Conservation (phyloP, 2,797 vertebrate genomes). For the Zonotrichia albicollis region DNA sequence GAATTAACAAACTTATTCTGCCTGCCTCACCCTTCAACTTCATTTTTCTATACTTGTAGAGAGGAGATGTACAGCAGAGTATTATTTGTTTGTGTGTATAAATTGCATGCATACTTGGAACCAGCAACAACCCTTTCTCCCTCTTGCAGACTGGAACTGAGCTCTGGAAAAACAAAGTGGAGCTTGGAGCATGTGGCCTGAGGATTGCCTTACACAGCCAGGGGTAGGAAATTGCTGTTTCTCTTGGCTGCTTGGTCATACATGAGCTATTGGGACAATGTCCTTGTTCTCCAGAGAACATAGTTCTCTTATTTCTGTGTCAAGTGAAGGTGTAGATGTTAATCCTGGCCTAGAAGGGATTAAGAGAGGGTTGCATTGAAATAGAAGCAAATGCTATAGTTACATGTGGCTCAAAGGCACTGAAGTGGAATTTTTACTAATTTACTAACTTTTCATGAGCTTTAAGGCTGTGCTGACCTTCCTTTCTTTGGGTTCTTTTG, state of each 20-base stretch:
- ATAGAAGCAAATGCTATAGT: not conserved
- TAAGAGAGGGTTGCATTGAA: not conserved
- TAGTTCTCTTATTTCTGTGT: not conserved
- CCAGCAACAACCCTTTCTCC: not conserved
- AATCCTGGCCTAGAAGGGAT: not conserved
- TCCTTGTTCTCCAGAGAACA: not conserved
- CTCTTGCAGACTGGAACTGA: conserved; percentile 28
- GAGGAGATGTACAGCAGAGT: not conserved
- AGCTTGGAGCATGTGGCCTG: conserved; percentile 46
- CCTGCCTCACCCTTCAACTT: not conserved
- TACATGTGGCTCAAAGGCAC: not conserved
- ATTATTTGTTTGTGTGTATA: not conserved
- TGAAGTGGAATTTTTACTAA: not conserved
- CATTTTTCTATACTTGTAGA: not conserved
- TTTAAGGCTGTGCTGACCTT: not conserved
- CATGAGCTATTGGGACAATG: not conserved
- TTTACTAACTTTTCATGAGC: not conserved
- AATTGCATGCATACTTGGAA: not conserved
- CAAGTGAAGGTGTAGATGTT: not conserved
- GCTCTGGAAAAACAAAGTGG: conserved; percentile 34
- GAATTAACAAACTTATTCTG: not conserved
- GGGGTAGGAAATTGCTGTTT: conserved; percentile 15
- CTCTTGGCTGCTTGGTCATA: not conserved
- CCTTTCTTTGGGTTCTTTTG: not conserved
- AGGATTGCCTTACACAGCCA: conserved; percentile 25